Conservation (phyloP, 2,113 vertebrate species). For the Hippocampus abdominalis region DNA sequence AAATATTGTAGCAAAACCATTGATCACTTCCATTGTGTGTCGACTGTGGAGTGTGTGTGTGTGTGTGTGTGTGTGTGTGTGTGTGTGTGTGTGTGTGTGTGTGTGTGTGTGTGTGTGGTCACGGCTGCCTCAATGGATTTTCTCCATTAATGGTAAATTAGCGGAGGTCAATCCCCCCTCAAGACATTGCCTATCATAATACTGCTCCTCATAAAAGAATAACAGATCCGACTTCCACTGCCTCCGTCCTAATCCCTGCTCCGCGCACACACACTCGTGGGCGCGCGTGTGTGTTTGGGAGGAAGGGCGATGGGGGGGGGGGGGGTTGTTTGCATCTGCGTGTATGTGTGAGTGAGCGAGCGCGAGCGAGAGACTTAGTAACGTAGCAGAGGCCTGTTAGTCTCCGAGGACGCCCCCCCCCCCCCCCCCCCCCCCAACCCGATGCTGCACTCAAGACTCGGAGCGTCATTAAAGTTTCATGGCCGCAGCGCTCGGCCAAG, state of each 20-base stretch:
- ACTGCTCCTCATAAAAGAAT: slow-evolving; percentile 8
- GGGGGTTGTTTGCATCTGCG: slow-evolving; percentile 43
- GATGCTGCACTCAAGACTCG: slow-evolving; percentile 88
- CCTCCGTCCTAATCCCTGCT: slow-evolving; percentile 1
- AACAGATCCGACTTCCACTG: slow-evolving; percentile 32
- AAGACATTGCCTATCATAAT: slow-evolving; percentile 41
- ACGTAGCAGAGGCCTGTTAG: slow-evolving; percentile 80
- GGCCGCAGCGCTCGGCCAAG: slow-evolving; percentile 84
- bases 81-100: slow-evolving; percentile 23
- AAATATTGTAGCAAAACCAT: no score
- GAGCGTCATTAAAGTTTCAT: slow-evolving; percentile 94
- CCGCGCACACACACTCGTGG: slow-evolving; percentile 10
- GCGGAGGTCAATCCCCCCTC: slow-evolving; percentile 36
- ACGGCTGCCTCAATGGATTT: slow-evolving; percentile 17
- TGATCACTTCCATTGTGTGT: not conserved
- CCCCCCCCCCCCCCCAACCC: slow-evolving; percentile 25
- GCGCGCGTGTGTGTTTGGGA: slow-evolving; percentile 8
- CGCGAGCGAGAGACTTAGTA: slow-evolving; percentile 73
- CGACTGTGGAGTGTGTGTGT: not conserved
- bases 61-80: slow-evolving; percentile 20
- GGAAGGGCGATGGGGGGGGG: slow-evolving; percentile 29
- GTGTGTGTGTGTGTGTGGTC: slow-evolving; percentile 21
- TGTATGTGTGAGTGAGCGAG: slow-evolving; percentile 25
- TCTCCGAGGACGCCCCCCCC: slow-evolving; percentile 76
- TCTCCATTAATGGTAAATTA: slow-evolving; percentile 27